Conservation (phyloP, 2,113 vertebrate species). For the Cricetomys ansorgei region DNA sequence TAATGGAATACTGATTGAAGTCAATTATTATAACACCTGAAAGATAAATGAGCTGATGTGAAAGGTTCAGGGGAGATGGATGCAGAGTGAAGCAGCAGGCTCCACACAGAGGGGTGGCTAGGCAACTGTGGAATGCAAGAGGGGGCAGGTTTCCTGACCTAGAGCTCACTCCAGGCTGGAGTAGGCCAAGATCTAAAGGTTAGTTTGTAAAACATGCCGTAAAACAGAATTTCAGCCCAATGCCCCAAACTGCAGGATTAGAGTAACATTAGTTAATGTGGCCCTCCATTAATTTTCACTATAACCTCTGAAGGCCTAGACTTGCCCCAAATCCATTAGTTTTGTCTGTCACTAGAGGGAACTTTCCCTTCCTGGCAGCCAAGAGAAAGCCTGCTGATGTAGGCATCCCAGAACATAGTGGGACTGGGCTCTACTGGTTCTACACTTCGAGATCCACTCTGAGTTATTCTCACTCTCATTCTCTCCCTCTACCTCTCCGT, state of each 20-base stretch:
- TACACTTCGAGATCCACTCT: not conserved
- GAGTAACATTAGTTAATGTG: constrained; percentile 85
- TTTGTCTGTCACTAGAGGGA: constrained; percentile 83
- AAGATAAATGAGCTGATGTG: constrained; percentile 90
- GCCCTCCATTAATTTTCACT: constrained; percentile 85
- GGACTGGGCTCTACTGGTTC: constrained; percentile 26
- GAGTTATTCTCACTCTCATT: not conserved
- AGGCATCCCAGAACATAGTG: constrained; percentile 20
- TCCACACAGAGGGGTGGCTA: constrained; percentile 57
- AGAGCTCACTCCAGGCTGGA: constrained; percentile 55
- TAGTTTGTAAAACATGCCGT: constrained; percentile 83
- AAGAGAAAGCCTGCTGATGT: constrained; percentile 82
- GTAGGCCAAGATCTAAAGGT: constrained; percentile 81
- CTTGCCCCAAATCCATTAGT: constrained; percentile 78
- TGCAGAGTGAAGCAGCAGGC: constrained; percentile 77
- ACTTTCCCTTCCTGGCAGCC: constrained; percentile 79
- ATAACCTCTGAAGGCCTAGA: constrained; percentile 77
- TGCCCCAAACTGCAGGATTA: constrained; percentile 85
- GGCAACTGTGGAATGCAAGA: constrained; percentile 67
- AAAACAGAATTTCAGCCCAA: constrained; percentile 84
- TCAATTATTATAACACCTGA: constrained; percentile 93
- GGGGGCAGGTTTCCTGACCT: constrained; percentile 83
- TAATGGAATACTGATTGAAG: constrained; percentile 96
- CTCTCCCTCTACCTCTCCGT: not conserved
- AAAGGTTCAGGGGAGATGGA: constrained; percentile 87